phyloP scores from a whole-genome alignment of 2,888 invertebrate genomes.

The Nudaria mundana region DNA sequence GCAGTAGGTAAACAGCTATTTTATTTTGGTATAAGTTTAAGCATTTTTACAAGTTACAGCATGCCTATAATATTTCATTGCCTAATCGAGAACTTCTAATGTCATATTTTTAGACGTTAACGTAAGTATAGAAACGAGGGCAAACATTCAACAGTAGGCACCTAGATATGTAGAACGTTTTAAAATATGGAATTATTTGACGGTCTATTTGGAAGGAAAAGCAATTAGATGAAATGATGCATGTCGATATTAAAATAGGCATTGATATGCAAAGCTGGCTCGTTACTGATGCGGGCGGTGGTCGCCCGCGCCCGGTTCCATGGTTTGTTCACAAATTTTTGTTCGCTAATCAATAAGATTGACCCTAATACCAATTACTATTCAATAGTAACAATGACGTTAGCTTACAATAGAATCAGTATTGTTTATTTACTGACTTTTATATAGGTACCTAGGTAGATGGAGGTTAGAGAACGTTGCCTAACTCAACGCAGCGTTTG shows the following conservation, averaged over 20 bases:
- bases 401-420: conserved; percentile 51
- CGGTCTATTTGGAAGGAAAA: conserved; percentile 64
- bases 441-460: conserved; percentile 25
- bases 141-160: conserved; percentile 57
- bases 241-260: conserved; percentile 75
- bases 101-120: conserved; percentile 69
- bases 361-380: conserved; percentile 68
- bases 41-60: conserved; percentile 44
- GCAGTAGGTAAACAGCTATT: conserved; percentile 41
- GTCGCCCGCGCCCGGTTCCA: conserved; percentile 64
- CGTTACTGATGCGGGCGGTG: conserved; percentile 63
- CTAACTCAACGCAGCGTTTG: conserved; percentile 14
- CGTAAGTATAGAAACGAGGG: too few species aligned
- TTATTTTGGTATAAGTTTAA: conserved; percentile 45
- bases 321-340: conserved; percentile 65
- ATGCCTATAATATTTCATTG: conserved; percentile 64
- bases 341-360: conserved; percentile 70
- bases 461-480: conserved; percentile 9
- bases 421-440: conserved; percentile 44
- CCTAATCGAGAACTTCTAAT: conserved; percentile 61
- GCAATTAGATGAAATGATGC: conserved; percentile 78
- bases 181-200: conserved; percentile 37
- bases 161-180: conserved; percentile 26
- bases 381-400: conserved; percentile 56
- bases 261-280: conserved; percentile 76